Conservation (phyloP, 2,113 vertebrate genomes). For the Butorides virescens region DNA sequence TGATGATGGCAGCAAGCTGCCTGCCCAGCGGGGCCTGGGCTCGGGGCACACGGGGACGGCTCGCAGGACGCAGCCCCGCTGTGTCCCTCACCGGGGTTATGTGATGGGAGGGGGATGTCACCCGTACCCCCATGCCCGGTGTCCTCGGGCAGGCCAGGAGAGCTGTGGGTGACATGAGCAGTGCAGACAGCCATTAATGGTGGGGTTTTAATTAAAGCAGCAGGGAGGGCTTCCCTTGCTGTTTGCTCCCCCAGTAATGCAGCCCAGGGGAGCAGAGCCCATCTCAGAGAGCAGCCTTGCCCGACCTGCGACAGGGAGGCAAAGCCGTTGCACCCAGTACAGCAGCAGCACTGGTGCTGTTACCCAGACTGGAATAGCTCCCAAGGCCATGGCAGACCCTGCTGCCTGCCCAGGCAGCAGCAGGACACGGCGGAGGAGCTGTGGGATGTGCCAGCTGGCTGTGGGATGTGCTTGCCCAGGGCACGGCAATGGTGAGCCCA, state of each 20-base stretch:
- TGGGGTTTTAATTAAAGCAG: neutral
- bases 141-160: no score
- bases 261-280: neutral
- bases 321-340: neutral
- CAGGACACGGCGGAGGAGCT: rapidly evolving
- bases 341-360: neutral
- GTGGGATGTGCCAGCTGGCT: rapidly evolving
- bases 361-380: neutral
- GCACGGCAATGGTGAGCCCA: neutral
- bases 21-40: rapidly evolving
- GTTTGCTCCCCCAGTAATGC: neutral
- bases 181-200: neutral
- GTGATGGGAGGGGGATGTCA: neutral
- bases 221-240: neutral
- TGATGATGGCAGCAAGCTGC: rapidly evolving
- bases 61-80: rapidly evolving
- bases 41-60: rapidly evolving
- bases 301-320: rapidly evolving
- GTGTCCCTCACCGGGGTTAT: rapidly evolving
- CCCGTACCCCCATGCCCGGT: rapidly evolving
- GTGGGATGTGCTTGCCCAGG: neutral
- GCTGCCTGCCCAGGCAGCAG: neutral
- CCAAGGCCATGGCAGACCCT: neutral
- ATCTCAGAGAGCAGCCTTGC: neutral
- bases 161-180: neutral